Conservation (phyloP, 1,140 invertebrate species). For the Chrysomallon squamiferum region DNA sequence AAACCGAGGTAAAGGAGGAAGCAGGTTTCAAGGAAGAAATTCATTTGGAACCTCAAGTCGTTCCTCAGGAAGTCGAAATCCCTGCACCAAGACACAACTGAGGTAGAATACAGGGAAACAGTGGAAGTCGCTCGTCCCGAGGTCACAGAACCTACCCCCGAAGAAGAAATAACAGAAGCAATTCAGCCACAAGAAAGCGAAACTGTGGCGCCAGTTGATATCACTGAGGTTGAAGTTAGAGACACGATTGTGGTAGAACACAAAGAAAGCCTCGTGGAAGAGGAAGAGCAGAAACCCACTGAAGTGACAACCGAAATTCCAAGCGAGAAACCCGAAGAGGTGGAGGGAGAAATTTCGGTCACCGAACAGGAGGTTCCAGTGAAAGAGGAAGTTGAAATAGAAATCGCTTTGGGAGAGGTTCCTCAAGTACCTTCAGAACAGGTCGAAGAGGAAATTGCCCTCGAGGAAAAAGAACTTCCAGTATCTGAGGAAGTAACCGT, state of each 20-base stretch:
- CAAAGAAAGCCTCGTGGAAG: not conserved
- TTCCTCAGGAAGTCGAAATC: not conserved
- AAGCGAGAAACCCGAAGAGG: too few species aligned
- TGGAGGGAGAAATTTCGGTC: too few species aligned
- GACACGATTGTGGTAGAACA: not conserved
- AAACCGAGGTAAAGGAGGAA: conserved; percentile 2
- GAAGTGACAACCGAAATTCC: too few species aligned
- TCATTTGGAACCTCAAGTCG: too few species aligned
- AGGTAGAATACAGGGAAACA: not conserved
- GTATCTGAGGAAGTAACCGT: too few species aligned
- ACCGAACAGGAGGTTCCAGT: too few species aligned
- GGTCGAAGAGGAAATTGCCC: not conserved
- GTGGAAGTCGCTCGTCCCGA: too few species aligned
- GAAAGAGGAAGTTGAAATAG: too few species aligned
- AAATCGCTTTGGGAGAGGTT: too few species aligned
- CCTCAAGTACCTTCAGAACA: not conserved
- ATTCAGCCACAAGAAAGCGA: not conserved
- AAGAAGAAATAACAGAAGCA: not conserved
- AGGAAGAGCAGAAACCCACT: not conserved
- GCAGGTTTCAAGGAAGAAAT: not conserved
- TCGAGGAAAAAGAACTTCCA: too few species aligned
- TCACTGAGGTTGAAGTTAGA: conserved; percentile 2
- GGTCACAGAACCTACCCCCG: not conserved
- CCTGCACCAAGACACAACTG: not conserved
- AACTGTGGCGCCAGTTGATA: not conserved